Base-by-base conservation (phyloP, 2,888 invertebrate species). In the Cryptus armator region DNA sequence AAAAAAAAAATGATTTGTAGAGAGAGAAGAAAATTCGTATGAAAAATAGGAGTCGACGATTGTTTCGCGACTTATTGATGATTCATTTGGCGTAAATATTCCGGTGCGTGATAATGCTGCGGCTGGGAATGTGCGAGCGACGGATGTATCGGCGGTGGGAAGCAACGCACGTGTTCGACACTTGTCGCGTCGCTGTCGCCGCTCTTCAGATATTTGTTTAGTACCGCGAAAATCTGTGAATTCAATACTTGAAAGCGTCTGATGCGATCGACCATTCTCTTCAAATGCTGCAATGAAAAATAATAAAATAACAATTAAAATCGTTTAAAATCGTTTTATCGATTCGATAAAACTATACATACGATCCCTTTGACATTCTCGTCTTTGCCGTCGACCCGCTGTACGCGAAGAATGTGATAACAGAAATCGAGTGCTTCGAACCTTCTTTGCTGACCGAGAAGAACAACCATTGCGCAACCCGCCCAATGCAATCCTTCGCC, bases 401-500 rank as follows among this genome's bases (percentile, higher is more conserved):
- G 99, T 10, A 99, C 99, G 85, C 99, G 95, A 85, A 99, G 95
- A 90, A 99, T 98, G 94, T 99, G 99, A 94, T 99, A 99, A 94
- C 98, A 99, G 95, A 99, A 99, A 95, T 99, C 99, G 62, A 99
- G 95, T 1, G 99, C 98, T 93, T 99, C 99, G 94, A 99, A 99
- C 83, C 99, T 95, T 66, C 98, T 95, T 94, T 99, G 99, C 92
- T 99, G 99, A 0, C 98, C 98, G 51, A 99, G 95, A 59, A 99
- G 95, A 2, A 98, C 97, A 86, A 99, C 98, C 95, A 99, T 98
- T 12, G 99, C 97, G 94, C 99, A 99, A 0, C 99, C 99, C 4
- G 99, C 99, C 99, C 99, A 99, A 94, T 99, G 98, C 0, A 99
- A 95, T 0, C 99, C 99, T 94, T 99, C 99, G 9, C 99, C 99